A percentile compares a stretch with the other conserved stretches of the same genome.
phyloP scores from a whole-genome alignment of 2,797 vertebrate genomes.

The Dicrostonyx torquatus region DNA sequence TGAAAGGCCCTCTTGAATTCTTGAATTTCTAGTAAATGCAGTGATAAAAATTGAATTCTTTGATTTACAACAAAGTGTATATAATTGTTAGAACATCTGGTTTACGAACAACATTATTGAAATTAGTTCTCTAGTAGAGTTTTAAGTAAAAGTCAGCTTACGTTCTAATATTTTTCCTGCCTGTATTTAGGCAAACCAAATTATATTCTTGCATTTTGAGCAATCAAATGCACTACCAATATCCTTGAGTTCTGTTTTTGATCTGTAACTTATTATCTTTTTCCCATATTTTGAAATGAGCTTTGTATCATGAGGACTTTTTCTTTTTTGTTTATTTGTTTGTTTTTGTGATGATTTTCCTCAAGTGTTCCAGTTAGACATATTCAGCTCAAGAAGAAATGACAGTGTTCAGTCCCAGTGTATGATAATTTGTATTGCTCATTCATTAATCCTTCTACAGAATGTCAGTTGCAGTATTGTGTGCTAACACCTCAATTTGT shows the following conservation, averaged over 20 bases:
- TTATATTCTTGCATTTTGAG: neutral
- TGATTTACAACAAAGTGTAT: neutral
- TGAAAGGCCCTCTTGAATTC: neutral
- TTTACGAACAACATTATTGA: neutral
- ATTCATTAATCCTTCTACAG: neutral
- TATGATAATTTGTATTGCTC: neutral
- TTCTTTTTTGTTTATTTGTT: neutral
- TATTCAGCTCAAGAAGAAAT: neutral
- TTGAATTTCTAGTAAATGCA: neutral
- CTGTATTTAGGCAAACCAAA: neutral
- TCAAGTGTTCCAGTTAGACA: neutral
- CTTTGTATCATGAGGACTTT: neutral
- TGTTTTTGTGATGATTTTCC: neutral
- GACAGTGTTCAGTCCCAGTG: neutral
- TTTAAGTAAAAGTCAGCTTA: neutral
- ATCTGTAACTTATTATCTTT: neutral
- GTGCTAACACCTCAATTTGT: neutral
- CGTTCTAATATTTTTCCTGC: neutral
- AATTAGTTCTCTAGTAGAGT: neutral
- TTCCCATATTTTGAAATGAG: neutral
- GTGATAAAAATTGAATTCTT: neutral
- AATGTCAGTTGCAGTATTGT: neutral
- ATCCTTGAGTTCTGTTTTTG: neutral
- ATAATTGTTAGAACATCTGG: slow-evolving; percentile 42
- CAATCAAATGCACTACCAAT: neutral